Evolutionary conservation across 1,140 invertebrate species (phyloP), one percentile per base, ranked within the genome.

Genomic region (Drosophila micromelanica): DNA sequence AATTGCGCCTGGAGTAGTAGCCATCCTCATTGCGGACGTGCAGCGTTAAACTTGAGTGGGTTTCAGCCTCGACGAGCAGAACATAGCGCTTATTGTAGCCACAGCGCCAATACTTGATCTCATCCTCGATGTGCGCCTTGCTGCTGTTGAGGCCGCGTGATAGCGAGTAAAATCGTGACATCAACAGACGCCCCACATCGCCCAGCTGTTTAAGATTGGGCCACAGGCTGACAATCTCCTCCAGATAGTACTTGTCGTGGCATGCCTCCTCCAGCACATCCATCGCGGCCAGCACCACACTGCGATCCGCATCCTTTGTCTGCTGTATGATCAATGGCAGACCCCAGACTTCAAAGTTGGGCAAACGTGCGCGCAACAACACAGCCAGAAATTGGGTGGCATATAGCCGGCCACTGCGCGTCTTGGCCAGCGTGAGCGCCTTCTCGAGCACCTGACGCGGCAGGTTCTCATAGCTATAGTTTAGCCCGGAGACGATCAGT

Each of bases 241-340:
- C 96, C 32, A 98, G 92, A 92, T 96, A 97, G 45, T 90, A 91
- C 73, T 95, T 94, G 62, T 98, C 95, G 92, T 98, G 96, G 90
- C 96, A 98, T 17, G 97, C 97, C 94, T 99, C 98, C 84, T 98
- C 96, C n/a, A 99, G 93, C 48, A 96, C 95, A 63, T 95, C 94
- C 12, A 98, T 90, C 2, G 98, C 97, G 11, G 95, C 94, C 37
- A 96, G 93, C 0, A 96, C 95, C 5, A 99, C 95, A 15, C 94
- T 93, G 67, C 95, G 95, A 43, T 95, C 96, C 51, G 94, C 93
- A 87, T 99, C 98, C 61, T 95, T 94, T 2, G 99, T 93, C 93
- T 98, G 97, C 51, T 94, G 95, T 11, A 97, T 95, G 11, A 99
- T 93, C 51, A 98, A 91, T 48, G 96, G 94, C 49, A 99, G 94